Percentiles rank a stretch among this genome's conserved stretches.
Evolutionary conservation across 2,113 vertebrate genomes (phyloP).

Genomic region (Dipodomys stephensi): DNA sequence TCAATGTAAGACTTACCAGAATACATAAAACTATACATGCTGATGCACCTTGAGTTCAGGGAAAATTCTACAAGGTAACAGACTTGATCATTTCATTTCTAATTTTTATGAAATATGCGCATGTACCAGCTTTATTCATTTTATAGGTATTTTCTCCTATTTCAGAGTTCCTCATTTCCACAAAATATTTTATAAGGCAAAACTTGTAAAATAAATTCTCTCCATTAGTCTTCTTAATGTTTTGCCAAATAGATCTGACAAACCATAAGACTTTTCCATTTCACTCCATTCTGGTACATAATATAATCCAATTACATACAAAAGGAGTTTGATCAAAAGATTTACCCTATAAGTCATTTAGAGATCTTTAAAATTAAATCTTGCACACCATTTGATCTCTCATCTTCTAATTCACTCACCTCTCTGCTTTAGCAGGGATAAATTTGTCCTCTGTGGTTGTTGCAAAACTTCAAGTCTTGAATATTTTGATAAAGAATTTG

Average conservation of each 20-base stretch:
- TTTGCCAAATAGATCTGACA: constrained; percentile 69
- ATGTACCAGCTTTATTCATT: neutral
- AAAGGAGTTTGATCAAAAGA: constrained; percentile 65
- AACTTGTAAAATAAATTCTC: constrained; percentile 63
- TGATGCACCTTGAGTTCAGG: neutral
- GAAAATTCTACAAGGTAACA: neutral
- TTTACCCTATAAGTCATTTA: constrained; percentile 61
- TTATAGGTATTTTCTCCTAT: constrained; percentile 32
- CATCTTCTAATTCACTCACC: constrained; percentile 63
- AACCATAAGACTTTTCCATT: constrained; percentile 63
- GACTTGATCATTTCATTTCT: neutral
- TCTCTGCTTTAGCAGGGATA: constrained; percentile 28
- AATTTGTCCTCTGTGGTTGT: constrained; percentile 51
- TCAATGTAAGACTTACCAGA: neutral
- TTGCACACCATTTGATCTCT: constrained; percentile 18
- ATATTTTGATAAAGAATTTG: constrained; percentile 66
- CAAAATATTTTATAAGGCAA: constrained; percentile 61
- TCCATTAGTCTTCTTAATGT: constrained; percentile 60
- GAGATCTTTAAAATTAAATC: constrained; percentile 69
- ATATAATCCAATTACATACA: constrained; percentile 70
- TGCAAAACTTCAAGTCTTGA: constrained; percentile 31
- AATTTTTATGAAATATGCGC: constrained; percentile 46
- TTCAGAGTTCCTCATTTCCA: constrained; percentile 32
- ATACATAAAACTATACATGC: neutral
- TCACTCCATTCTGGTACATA: constrained; percentile 67